A percentile compares a stretch with the other conserved stretches of the same genome.
Evolutionary conservation across 2,888 invertebrate species (phyloP).

Genomic region (Protonemura montana): DNA sequence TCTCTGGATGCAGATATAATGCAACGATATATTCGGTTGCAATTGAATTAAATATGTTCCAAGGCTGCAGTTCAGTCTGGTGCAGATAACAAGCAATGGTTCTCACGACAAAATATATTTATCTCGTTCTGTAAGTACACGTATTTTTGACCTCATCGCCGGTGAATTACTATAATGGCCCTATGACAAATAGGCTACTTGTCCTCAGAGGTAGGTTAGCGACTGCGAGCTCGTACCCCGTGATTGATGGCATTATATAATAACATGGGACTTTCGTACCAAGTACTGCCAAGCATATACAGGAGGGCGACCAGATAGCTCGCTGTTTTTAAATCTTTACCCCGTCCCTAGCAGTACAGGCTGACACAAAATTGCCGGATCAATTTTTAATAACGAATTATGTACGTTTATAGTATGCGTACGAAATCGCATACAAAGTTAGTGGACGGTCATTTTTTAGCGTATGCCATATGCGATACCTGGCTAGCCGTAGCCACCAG

Average conservation of each 20-base stretch:
- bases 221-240: neutral
- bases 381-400: neutral
- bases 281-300: constrained; percentile 25
- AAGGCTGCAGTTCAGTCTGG: constrained; percentile 21
- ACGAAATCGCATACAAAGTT: neutral
- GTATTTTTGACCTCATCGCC: neutral
- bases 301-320: neutral
- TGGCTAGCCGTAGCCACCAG: neutral
- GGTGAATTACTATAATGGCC: neutral
- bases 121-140: neutral
- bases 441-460: neutral
- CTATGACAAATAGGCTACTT: constrained; percentile 25
- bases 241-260: constrained; percentile 33
- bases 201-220: constrained; percentile 25
- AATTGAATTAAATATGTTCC: neutral
- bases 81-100: constrained; percentile 13
- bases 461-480: constrained; percentile 31
- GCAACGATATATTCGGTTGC: neutral
- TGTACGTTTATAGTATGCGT: neutral
- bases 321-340: constrained; percentile 18
- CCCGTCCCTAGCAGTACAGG: constrained; percentile 14
- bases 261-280: constrained; percentile 27
- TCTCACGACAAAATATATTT: constrained; percentile 1
- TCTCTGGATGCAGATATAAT: neutral
- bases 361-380: constrained; percentile 25